Evolutionary conservation across 2,888 invertebrate species (phyloP).

Genomic region (Leucoptera coffeella): DNA sequence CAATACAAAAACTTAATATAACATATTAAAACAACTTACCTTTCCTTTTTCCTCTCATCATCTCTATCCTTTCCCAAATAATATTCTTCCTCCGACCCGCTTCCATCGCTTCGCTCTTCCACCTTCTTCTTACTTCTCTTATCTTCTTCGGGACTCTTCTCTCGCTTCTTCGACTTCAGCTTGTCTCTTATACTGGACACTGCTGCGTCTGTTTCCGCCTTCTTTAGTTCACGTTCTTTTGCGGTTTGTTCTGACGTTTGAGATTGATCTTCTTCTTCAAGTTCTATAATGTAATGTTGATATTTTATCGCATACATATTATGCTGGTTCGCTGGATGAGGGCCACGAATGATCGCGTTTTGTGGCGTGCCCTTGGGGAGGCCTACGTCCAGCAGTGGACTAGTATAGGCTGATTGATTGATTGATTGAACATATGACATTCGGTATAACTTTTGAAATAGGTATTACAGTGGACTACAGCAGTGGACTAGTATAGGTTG

Average conservation of each 20-base stretch:
- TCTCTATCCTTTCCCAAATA: constrained; percentile 60
- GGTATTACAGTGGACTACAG: too few species aligned
- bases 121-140: constrained; percentile 16
- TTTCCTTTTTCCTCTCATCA: constrained; percentile 52
- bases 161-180: constrained; percentile 12
- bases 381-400: too few species aligned
- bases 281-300: constrained; percentile 16
- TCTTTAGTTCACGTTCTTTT: constrained; percentile 15
- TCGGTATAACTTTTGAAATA: too few species aligned
- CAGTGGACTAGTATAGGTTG: too few species aligned
- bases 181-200: constrained; percentile 34
- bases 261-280: constrained; percentile 25
- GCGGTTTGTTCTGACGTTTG: constrained; percentile 13
- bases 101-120: constrained; percentile 13
- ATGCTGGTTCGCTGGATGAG: too few species aligned
- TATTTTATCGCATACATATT: background rate
- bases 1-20: background rate
- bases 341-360: too few species aligned
- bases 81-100: constrained; percentile 48
- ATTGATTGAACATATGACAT: too few species aligned
- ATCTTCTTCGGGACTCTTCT: constrained; percentile 2
- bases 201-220: constrained; percentile 20
- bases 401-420: too few species aligned
- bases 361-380: too few species aligned
- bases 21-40: constrained; percentile 20